Percentiles rank a stretch among this genome's conserved stretches.
Evolutionary conservation across 2,888 invertebrate genomes (phyloP).

Genomic region (Rugalucina vietnamica): DNA sequence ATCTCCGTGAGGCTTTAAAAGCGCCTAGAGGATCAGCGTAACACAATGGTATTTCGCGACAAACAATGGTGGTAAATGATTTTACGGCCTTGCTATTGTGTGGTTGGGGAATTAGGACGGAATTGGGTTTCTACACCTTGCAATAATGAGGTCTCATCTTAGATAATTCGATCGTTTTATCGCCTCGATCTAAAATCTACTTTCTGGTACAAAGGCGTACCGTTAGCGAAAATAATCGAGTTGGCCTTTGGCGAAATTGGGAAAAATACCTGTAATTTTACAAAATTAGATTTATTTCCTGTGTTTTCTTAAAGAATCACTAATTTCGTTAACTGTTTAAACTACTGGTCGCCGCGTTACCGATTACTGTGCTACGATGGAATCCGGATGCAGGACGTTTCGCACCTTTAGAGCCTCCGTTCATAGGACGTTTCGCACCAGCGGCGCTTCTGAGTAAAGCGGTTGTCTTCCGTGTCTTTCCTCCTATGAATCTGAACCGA

Average conservation of each 20-base stretch:
- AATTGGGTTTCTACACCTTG: constrained; percentile 60
- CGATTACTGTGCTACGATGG: too few species aligned
- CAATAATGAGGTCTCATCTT: constrained; percentile 51
- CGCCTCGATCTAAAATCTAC: constrained; percentile 50
- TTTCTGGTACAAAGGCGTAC: constrained; percentile 46
- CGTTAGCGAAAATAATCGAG: constrained; percentile 58
- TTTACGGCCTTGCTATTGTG: constrained; percentile 35
- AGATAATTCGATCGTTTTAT: constrained; percentile 52
- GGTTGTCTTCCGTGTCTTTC: too few species aligned
- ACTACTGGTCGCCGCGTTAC: too few species aligned
- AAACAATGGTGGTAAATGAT: constrained; percentile 57
- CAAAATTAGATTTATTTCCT: constrained; percentile 45
- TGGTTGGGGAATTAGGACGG: constrained; percentile 35
- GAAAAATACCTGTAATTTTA: constrained; percentile 28
- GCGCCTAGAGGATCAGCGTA: constrained; percentile 31
- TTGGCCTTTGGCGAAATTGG: constrained; percentile 33
- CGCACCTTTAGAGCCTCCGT: too few species aligned
- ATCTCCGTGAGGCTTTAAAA: constrained; percentile 42
- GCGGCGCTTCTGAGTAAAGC: too few species aligned
- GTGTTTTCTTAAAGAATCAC: constrained; percentile 24
- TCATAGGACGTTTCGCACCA: too few species aligned
- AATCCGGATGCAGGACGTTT: too few species aligned
- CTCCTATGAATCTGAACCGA: too few species aligned
- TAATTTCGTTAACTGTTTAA: too few species aligned
- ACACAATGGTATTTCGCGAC: constrained; percentile 46